phyloP scores from a whole-genome alignment of 2,797 vertebrate genomes.

The Pangasius larnaudii region DNA sequence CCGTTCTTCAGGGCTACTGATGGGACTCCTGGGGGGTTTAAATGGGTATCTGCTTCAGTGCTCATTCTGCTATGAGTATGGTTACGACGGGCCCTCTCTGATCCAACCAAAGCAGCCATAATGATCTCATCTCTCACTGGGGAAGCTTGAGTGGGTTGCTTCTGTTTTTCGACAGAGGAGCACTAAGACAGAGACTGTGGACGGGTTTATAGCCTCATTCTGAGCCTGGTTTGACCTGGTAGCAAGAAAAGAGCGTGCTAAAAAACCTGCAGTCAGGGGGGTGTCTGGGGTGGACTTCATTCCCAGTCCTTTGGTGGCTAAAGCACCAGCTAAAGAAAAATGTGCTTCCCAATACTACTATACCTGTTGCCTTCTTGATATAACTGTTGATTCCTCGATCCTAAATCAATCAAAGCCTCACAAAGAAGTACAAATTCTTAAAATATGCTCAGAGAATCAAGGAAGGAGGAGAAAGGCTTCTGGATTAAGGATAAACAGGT shows the following conservation, averaged over 20 bases:
- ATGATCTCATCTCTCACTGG: slow-evolving; percentile 18
- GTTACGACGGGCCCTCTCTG: not conserved
- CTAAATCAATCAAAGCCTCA: not conserved
- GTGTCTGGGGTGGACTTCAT: not conserved
- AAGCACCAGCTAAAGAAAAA: not conserved
- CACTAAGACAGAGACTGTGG: not conserved
- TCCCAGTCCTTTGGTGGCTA: not conserved
- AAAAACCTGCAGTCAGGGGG: not conserved
- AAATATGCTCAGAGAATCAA: not conserved
- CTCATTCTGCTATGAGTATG: not conserved
- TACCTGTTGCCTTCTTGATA: not conserved
- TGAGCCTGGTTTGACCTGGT: not conserved
- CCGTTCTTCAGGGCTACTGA: not conserved
- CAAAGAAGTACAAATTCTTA: too few species aligned
- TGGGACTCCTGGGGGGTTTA: not conserved
- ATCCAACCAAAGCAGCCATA: not conserved
- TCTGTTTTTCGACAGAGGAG: not conserved
- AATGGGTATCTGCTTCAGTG: slow-evolving; percentile 25
- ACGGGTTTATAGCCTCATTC: not conserved
- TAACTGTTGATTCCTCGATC: not conserved
- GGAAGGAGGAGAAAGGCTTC: too few species aligned
- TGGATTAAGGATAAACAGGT: too few species aligned
- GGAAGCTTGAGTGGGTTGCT: slow-evolving; percentile 10
- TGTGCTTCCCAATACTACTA: not conserved
- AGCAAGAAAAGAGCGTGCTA: not conserved